Evolutionary conservation across 2,797 vertebrate species (phyloP), one percentile per base, ranked within the genome.

Genomic region (Pogoniulus pusillus): DNA sequence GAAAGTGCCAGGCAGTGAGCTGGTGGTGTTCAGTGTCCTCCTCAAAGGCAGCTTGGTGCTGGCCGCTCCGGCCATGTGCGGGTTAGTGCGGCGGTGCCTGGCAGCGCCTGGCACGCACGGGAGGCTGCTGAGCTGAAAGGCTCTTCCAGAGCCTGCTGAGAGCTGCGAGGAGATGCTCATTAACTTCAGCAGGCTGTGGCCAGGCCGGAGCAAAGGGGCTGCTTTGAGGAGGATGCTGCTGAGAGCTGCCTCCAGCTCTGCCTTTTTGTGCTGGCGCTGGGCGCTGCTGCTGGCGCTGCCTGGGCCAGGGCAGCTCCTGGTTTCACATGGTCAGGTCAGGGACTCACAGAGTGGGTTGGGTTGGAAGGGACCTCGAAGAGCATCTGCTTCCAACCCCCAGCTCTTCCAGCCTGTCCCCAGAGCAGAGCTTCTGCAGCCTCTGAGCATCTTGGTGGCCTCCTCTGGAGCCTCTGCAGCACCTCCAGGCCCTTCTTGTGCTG

Each of bases 101-200:
- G 82, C 41, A 12, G 47, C 1, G 4, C 79, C n/a, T 71, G 1
- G 15, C 1, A 5, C 71, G 34, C 0, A 3, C 1, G 5, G 81
- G 37, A 81, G 57, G 16, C 69, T 16, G n/a, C 55, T 16, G 82
- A 6, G 13, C 68, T 70, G 78, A 34, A 68, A 80, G 68, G 69
- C 64, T n/a, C 2, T 35, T 81, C 11, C 1, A 37, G 64, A 87
- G 76, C 70, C 63, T n/a, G 55, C 30, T 10, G 23, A 37, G 26
- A 78, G 32, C 85, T 66, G 10, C 9, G 17, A 8, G 37, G 78
- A 69, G 71, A 43, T 1, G 14, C 80, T 82, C 43, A 22, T 78
- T 43, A 43, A 29, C 85, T 81, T 79, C 59, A n/a, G 4, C 10
- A 54, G 37, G 53, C 77, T 90, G 84, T 34, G 71, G 26, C 4